A percentile compares a stretch with the other conserved stretches of the same genome.
Evolutionary conservation across 2,797 vertebrate genomes (phyloP).

Genomic region (Spondyliosoma cantharus): DNA sequence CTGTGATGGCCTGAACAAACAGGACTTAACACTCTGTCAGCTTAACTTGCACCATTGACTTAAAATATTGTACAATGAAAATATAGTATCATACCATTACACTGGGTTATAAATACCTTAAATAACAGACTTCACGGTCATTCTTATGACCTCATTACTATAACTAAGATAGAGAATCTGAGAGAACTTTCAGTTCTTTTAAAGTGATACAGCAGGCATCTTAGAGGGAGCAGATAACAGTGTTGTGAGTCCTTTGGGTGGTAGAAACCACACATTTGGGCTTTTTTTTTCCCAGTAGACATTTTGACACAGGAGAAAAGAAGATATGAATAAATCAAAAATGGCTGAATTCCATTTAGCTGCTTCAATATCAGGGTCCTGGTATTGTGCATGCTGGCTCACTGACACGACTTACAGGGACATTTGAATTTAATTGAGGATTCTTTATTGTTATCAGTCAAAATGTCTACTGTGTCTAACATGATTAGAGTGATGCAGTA

Average conservation of each 20-base stretch:
- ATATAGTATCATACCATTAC: no score
- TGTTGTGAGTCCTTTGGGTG: not conserved
- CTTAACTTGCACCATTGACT: no score
- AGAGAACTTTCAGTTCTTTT: not conserved
- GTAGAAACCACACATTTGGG: not conserved
- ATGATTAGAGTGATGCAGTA: not conserved
- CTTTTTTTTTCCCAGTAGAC: not conserved
- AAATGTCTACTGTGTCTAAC: not conserved
- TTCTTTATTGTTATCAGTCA: not conserved
- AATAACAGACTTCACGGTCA: not conserved
- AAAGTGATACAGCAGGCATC: not conserved
- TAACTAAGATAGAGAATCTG: not conserved
- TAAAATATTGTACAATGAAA: no score
- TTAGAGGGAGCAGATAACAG: not conserved
- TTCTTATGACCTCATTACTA: not conserved
- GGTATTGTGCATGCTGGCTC: not conserved
- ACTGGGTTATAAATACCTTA: no score
- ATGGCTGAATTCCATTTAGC: no score
- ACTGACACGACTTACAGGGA: not conserved
- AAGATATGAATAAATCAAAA: no score
- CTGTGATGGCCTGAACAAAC: not conserved
- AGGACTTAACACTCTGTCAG: no score
- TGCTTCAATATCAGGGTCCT: not conserved
- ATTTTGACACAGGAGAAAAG: not conserved
- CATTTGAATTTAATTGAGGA: not conserved